Base-by-base conservation (phyloP, 2,888 invertebrate genomes). In the Eupeodes latifasciatus region DNA sequence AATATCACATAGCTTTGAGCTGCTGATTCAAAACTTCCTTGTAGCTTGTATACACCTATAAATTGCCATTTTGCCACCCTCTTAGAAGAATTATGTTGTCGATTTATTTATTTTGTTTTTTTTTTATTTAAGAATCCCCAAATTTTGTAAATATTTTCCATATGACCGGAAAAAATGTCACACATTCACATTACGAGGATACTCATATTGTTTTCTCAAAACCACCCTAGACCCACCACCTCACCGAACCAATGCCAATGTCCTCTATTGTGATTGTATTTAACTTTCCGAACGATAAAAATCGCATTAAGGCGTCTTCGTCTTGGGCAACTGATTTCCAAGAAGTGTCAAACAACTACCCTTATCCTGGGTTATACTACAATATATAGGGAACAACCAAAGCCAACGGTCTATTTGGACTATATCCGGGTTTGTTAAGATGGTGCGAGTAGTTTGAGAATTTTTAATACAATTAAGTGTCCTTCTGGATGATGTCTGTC, bases 221-320 rank as follows among this genome's bases (percentile, higher is more conserved):
- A 10, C 19, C 12, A n/a, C 16, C 10, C 57, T 3, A 5, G n/a
- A 27, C 19, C 19, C 19, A 19, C 19, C 53, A 67, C 9, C 16
- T 27, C 27, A 27, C 40, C 40, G 9, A 40, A 71, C 40, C 61
- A 12, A 5, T 55, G 49, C 53, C 34, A 19, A 27, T 27, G 27
- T 27, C 27, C 27, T 27, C 27, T 14, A 71, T 59, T 77, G 57
- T 55, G 74, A 85, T 88, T 77, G 67, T 81, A 88, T 85, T 88
- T 85, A 78, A 81, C 89, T 89, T 89, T 85, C 85, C 89, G 14
- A 85, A 76, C 85, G 85, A 89, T 89, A 89, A 89, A 89, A 89
- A 81, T 85, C 89, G 61, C 81, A 89, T 89, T 89, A 85, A 67
- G 69, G 49, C 69, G 77, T 78, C 81, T 85, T 66, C 69, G 77